A percentile compares a stretch with the other conserved stretches of the same genome.
Conservation (phyloP, 2,113 vertebrate species). For the Gymnarchus niloticus region DNA sequence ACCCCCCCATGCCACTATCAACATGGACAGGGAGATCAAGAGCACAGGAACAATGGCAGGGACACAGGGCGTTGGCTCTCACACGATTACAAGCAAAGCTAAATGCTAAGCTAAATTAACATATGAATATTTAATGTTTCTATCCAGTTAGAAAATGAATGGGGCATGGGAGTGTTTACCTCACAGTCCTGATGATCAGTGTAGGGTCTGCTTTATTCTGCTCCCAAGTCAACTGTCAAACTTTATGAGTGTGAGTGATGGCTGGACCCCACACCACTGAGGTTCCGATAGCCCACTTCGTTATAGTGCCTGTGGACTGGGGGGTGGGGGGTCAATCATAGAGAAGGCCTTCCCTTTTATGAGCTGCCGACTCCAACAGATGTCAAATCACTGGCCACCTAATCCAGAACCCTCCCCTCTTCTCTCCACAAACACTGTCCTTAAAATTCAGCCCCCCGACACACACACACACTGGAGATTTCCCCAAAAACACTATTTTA, state of each 20-base stretch:
- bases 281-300: slow-evolving; percentile 47
- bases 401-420: neutral
- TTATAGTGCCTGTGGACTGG: slow-evolving; percentile 43
- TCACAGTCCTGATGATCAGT: slow-evolving; percentile 46
- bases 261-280: slow-evolving; percentile 32
- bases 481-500: neutral
- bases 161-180: slow-evolving; percentile 30
- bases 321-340: slow-evolving; percentile 42
- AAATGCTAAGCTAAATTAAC: slow-evolving; percentile 39
- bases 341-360: neutral
- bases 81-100: slow-evolving; percentile 30
- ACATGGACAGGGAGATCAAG: neutral
- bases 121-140: slow-evolving; percentile 45
- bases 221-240: slow-evolving; percentile 45
- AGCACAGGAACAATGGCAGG: neutral
- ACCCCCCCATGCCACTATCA: neutral
- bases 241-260: slow-evolving; percentile 42
- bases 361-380: neutral
- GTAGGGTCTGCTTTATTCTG: slow-evolving; percentile 40
- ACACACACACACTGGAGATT: neutral
- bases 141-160: slow-evolving; percentile 39
- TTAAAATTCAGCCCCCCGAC: neutral
- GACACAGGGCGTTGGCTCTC: neutral
- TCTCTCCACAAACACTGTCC: neutral
- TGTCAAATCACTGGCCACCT: neutral